Evolutionary conservation across 92 coral and sea anemone genomes (phyloP), one percentile per base, ranked within the genome.

Genomic region (Pocillopora grandis): DNA sequence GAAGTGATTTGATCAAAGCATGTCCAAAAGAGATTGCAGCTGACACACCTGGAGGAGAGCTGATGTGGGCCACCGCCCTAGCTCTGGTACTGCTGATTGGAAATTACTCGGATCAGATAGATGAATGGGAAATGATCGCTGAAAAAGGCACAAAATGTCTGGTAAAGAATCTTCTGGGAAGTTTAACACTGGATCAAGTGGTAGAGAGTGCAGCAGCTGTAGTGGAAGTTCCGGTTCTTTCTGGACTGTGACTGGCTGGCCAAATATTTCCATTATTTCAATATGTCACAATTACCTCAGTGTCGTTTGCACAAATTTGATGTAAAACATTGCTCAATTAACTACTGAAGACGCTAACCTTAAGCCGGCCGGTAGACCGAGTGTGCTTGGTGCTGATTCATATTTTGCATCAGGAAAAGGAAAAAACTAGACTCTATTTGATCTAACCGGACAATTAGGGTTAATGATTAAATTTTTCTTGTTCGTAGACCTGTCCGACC

Each of bases 41-140:
- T 42, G 79, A 72, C 58, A 62, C 58, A 27, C 77, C 76, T 31
- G 80, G 77, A 62, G 89, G 78, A 79, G 87, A 88, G 55, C 82
- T 71, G 80, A 71, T 87, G 48, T 94, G 98, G 98, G 98, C 98
- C 31, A 94, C 98, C 21, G 89, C 95, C 55, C 76, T 94, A 73
- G 95, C 92, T 56, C 88, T 94, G 62, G 81, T 42, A 42, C 80
- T 87, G 76, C 81, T 94, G 87, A 68, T 48, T 20, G 85, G 57
- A 16, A 88, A 72, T 78, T 89, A 87, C 49, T 18, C 72, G 71
- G 68, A 80, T 65, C 72, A 71, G 17, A 88, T 83, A 78, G 92
- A 90, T 64, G 98, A 94, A 58, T 94, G 98, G 98, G 94, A 90
- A 71, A 86, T 92, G 78, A 83, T 88, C 57, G 98, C 95, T 1